Conservation (phyloP, 2,888 invertebrate species). For the Carpatolechia fugitivella region DNA sequence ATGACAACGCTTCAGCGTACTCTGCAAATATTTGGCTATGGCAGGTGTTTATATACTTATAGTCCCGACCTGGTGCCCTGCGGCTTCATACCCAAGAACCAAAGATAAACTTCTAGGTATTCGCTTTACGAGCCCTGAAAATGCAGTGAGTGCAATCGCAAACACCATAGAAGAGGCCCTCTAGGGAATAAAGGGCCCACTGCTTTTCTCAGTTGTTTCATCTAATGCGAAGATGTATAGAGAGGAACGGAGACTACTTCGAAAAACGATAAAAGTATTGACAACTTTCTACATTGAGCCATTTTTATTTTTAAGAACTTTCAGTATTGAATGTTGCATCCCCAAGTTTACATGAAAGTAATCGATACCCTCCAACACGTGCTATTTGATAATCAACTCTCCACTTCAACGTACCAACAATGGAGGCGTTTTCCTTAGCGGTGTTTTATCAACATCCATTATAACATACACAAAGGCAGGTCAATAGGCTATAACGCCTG, state of each 20-base stretch:
- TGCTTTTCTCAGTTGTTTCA: no score
- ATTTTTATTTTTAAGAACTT: neutral
- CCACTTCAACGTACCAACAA: neutral
- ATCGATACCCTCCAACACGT: neutral
- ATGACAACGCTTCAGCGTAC: conserved; percentile 4
- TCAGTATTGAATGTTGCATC: conserved; percentile 9
- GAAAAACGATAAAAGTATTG: neutral
- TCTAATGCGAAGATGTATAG: neutral
- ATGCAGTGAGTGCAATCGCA: conserved; percentile 12
- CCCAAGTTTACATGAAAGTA: conserved; percentile 7
- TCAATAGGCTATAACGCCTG: conserved; percentile 26
- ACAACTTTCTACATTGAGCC: no score
- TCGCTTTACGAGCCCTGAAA: conserved; percentile 10
- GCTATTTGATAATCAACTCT: neutral
- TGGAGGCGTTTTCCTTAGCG: neutral
- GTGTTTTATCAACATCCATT: conserved; percentile 29
- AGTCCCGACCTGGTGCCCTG: conserved; percentile 11
- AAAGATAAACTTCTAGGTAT: conserved; percentile 13
- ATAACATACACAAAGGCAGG: conserved; percentile 24
- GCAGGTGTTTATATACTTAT: conserved; percentile 6
- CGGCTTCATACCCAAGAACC: conserved; percentile 5
- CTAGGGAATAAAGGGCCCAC: neutral
- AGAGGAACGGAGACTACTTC: neutral
- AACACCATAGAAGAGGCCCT: conserved; percentile 2
- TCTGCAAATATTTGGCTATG: conserved; percentile 2